Conservation (phyloP, 2,113 vertebrate species). For the Perccottus glenii region DNA sequence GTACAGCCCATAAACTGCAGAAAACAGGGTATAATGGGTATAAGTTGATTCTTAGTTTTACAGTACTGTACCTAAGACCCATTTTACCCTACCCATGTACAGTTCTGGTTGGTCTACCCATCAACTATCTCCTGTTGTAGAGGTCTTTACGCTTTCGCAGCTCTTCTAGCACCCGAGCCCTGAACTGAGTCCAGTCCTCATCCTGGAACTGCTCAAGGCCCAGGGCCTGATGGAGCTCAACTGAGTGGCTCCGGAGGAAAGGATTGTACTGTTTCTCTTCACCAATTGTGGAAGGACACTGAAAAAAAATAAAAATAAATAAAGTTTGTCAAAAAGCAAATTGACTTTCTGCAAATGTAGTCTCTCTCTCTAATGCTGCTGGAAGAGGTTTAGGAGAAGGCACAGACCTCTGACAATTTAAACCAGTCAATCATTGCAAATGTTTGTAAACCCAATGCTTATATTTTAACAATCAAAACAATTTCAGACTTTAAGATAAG, state of each 20-base stretch:
- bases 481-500: no score
- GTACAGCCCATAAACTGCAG: not conserved
- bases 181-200: conserved; percentile 82
- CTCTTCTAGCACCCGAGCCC: conserved; percentile 89
- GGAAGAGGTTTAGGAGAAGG: no score
- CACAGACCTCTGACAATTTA: no score
- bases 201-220: conserved; percentile 78
- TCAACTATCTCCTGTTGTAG: conserved; percentile 81
- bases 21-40: not conserved
- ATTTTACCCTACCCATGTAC: not conserved
- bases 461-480: no score
- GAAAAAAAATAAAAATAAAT: conserved; percentile 3
- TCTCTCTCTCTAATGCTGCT: no score
- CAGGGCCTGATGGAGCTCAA: conserved; percentile 85
- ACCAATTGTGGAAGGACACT: conserved; percentile 93
- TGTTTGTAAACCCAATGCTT: no score
- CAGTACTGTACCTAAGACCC: not conserved
- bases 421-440: no score
- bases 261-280: conserved; percentile 96
- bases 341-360: not conserved
- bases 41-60: not conserved
- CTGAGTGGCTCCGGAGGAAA: conserved; percentile 88
- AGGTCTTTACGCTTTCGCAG: conserved; percentile 89
- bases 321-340: conserved; percentile 1
- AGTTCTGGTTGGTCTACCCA: not conserved